Evolutionary conservation across 2,113 vertebrate species (phyloP).

Genomic region (Lophius piscatorius): DNA sequence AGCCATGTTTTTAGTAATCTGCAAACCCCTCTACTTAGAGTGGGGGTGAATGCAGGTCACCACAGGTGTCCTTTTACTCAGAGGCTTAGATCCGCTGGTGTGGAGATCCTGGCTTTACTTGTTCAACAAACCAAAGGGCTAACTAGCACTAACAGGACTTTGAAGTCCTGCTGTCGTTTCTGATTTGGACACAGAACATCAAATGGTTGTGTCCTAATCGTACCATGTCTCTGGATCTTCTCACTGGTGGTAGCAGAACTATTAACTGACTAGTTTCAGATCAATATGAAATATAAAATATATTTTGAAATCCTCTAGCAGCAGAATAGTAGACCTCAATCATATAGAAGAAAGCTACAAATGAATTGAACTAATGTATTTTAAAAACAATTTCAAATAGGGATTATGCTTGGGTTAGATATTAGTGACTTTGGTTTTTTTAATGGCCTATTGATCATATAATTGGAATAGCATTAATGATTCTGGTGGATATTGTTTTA

Average conservation of each 20-base stretch:
- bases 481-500: too few relatives aligned
- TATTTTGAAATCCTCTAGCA: too few relatives aligned
- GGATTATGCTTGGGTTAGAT: too few relatives aligned
- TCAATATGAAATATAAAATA: too few relatives aligned
- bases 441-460: too few relatives aligned
- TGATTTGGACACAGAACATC: constrained; percentile 43
- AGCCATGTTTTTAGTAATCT: constrained; percentile 40
- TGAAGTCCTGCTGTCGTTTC: constrained; percentile 49
- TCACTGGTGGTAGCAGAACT: background rate
- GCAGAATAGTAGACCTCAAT: too few relatives aligned
- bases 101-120: constrained; percentile 47
- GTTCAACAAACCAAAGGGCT: constrained; percentile 37
- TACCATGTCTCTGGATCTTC: constrained; percentile 2
- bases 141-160: constrained; percentile 27
- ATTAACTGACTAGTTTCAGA: too few relatives aligned
- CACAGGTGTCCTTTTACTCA: constrained; percentile 61
- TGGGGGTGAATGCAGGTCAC: constrained; percentile 53
- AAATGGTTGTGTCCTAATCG: constrained; percentile 3
- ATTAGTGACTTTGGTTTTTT: too few relatives aligned
- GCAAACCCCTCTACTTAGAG: constrained; percentile 52
- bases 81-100: constrained; percentile 51
- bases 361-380: too few relatives aligned
- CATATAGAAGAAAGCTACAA: too few relatives aligned
- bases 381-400: too few relatives aligned
- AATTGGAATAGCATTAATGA: too few relatives aligned